A percentile compares a stretch with the other conserved stretches of the same genome.
phyloP scores from a whole-genome alignment of 2,113 vertebrate genomes.

The Machaerirhynchus nigripectus region DNA sequence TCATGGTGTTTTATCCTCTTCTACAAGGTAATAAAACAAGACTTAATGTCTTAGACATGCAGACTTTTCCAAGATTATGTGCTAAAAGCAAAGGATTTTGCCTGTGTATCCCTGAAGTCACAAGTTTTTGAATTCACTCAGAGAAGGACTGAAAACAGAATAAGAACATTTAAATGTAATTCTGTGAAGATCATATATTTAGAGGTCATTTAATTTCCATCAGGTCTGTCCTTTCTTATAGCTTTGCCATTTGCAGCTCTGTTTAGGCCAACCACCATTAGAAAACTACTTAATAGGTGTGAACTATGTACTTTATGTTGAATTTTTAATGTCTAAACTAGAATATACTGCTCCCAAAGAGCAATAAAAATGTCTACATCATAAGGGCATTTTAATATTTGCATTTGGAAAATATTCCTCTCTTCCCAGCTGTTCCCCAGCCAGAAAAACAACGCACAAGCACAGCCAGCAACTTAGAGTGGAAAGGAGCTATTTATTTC shows the following conservation, averaged over 20 bases:
- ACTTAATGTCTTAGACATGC: background rate
- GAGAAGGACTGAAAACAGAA: background rate
- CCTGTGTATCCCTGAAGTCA: background rate
- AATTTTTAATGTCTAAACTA: background rate
- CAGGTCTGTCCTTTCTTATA: background rate
- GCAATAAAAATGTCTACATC: background rate
- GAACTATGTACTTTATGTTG: background rate
- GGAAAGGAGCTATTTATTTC: constrained; percentile 52
- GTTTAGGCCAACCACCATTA: background rate
- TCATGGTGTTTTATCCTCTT: background rate
- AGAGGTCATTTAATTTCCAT: background rate
- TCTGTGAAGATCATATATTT: background rate
- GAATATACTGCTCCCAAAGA: background rate
- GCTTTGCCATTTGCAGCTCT: background rate
- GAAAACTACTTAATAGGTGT: background rate
- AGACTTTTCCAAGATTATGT: background rate
- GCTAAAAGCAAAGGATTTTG: background rate
- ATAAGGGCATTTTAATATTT: background rate
- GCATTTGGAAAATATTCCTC: background rate
- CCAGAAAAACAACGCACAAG: background rate
- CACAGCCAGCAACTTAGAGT: background rate
- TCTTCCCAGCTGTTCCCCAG: background rate
- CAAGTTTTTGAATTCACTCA: background rate
- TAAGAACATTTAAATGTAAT: background rate
- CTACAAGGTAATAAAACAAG: background rate